A percentile compares a stretch with the other conserved stretches of the same genome.
phyloP scores from a whole-genome alignment of 2,113 vertebrate species.

The Lethenteron camtschaticum region DNA sequence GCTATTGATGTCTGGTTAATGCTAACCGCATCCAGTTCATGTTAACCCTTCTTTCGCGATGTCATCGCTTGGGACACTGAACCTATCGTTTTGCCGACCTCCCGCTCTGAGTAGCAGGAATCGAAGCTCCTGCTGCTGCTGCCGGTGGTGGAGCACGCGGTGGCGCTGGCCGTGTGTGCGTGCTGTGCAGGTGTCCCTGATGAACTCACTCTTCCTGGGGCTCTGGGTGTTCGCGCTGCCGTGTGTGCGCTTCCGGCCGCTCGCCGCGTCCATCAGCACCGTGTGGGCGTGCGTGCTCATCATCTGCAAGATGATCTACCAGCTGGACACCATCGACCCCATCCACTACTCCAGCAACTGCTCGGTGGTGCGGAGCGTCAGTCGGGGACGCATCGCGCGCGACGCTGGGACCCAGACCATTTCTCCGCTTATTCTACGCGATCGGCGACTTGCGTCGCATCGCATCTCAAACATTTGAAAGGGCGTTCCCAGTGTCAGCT shows the following conservation, averaged over 20 bases:
- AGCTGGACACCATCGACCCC: slow-evolving; percentile 47
- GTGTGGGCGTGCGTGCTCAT: slow-evolving; percentile 35
- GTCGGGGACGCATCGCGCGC: background rate
- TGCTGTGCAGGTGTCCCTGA: slow-evolving; percentile 28
- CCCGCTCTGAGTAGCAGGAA: slow-evolving; percentile 12
- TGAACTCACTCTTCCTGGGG: slow-evolving; percentile 29
- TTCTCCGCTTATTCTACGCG: too few relatives aligned
- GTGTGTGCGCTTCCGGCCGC: slow-evolving; percentile 19
- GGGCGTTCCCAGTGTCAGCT: too few relatives aligned
- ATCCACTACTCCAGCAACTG: slow-evolving; percentile 43
- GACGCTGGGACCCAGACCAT: too few relatives aligned
- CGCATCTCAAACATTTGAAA: too few relatives aligned
- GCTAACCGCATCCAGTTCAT: too few relatives aligned
- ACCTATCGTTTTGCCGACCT: background rate
- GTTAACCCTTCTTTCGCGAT: too few relatives aligned
- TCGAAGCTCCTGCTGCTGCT: slow-evolving; percentile 11
- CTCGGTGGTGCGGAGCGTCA: slow-evolving; percentile 29
- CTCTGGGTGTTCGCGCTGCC: slow-evolving; percentile 33
- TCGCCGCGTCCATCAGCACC: slow-evolving; percentile 24
- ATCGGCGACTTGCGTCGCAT: too few relatives aligned
- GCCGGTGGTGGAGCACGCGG: too few relatives aligned
- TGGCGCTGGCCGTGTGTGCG: too few relatives aligned
- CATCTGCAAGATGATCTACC: slow-evolving; percentile 40
- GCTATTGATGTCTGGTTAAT: too few relatives aligned
- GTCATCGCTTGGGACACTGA: background rate